Conservation (phyloP, 2,888 invertebrate genomes). For the Trissolcus japonicus region DNA sequence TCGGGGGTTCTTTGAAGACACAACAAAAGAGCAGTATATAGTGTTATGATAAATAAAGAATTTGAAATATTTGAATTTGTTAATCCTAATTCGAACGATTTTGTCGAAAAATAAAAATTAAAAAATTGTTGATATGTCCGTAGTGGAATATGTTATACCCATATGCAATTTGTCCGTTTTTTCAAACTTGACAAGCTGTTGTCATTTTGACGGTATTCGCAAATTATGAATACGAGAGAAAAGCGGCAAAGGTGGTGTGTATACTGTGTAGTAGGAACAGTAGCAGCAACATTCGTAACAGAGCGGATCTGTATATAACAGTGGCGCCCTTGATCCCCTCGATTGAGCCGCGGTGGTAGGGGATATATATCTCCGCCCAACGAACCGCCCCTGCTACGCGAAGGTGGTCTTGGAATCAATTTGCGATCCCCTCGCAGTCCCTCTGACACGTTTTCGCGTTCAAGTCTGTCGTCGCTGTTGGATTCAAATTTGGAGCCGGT, state of each 20-base stretch:
- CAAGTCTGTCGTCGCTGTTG: conserved; percentile 45
- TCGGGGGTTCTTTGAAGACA: too few relatives aligned
- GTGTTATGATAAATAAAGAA: too few relatives aligned
- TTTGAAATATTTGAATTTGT: too few relatives aligned
- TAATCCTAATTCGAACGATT: too few relatives aligned
- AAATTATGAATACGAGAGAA: conserved; percentile 41
- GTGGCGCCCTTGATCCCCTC: conserved; percentile 50
- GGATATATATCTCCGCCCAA: conserved; percentile 61
- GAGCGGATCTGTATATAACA: conserved; percentile 51
- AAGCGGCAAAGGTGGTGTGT: conserved; percentile 55
- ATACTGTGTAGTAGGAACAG: conserved; percentile 25
- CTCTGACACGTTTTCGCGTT: conserved; percentile 59
- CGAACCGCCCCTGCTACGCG: conserved; percentile 63
- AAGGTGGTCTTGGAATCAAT: conserved; percentile 66
- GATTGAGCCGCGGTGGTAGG: conserved; percentile 34
- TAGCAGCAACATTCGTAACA: conserved; percentile 48
- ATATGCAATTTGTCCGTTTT: conserved; percentile 40
- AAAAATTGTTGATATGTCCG: too few relatives aligned
- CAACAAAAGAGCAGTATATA: too few relatives aligned
- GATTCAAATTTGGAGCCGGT: conserved; percentile 48
- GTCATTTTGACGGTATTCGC: conserved; percentile 49
- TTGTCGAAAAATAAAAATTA: too few relatives aligned
- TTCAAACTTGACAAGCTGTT: conserved; percentile 65
- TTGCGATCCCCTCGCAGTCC: conserved; percentile 64
- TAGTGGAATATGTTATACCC: too few relatives aligned